These are phyloP conservation scores for Heptranchias perlo DNA, from an alignment of 2,113 vertebrate genomes.

Conservation along the genomic window DNA sequence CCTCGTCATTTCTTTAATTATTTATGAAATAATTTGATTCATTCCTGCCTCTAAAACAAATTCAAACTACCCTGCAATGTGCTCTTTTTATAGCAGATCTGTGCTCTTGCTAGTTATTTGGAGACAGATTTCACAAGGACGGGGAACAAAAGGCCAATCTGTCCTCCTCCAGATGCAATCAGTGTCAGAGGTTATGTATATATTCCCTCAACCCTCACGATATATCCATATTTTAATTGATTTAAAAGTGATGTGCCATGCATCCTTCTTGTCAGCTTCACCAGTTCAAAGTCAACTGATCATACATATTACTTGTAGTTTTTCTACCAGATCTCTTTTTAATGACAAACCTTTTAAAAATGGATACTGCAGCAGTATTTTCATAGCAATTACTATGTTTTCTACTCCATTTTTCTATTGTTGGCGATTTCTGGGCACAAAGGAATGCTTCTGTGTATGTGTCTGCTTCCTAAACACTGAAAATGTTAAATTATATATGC, in stretches of 20 bases:
- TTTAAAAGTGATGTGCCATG: not conserved
- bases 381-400: not conserved
- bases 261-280: not conserved
- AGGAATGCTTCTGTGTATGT: not conserved
- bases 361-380: not conserved
- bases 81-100: not conserved
- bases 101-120: not conserved
- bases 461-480: not conserved
- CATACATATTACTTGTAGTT: not conserved
- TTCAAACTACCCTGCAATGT: not conserved
- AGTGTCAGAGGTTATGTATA: not conserved
- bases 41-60: not conserved
- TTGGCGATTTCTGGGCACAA: not conserved
- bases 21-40: not conserved
- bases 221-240: not conserved
- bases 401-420: not conserved
- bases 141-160: constrained; percentile 20
- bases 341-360: not conserved
- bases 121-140: not conserved
- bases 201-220: not conserved
- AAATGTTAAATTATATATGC: not conserved
- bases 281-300: not conserved
- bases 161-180: constrained; percentile 16
- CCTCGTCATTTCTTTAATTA: constrained; percentile 15
- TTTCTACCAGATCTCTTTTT: not conserved